phyloP scores from a whole-genome alignment of 2,797 vertebrate genomes.

The Melanotaenia nigrans region DNA sequence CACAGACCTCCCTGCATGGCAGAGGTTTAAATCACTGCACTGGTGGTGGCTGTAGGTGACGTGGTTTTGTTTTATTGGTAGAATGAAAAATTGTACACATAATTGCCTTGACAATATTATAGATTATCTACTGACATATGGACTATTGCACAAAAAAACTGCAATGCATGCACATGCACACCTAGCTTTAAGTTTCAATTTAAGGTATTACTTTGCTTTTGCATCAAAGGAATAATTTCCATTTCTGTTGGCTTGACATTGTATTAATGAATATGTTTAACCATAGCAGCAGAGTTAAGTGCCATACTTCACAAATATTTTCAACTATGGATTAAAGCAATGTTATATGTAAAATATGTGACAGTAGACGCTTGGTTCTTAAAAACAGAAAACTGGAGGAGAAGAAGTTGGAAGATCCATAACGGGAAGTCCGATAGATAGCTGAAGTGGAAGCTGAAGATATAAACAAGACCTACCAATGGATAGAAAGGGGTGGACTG shows the following conservation, averaged over 20 bases:
- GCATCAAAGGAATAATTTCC: constrained; percentile 6
- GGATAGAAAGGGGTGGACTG: too few species aligned
- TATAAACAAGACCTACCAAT: too few species aligned
- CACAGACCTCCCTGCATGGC: constrained; percentile 62
- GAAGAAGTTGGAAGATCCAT: too few species aligned
- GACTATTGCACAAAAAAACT: constrained; percentile 44
- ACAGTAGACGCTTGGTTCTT: constrained; percentile 6
- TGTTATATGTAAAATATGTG: constrained; percentile 3
- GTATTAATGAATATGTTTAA: neutral
- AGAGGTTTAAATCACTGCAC: constrained; percentile 63
- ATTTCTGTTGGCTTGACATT: constrained; percentile 35
- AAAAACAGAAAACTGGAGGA: neutral
- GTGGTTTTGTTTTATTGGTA: constrained; percentile 66
- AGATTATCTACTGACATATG: constrained; percentile 55
- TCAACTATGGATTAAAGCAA: constrained; percentile 16
- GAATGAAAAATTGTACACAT: constrained; percentile 60
- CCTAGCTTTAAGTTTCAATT: constrained; percentile 25
- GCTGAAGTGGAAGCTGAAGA: too few species aligned
- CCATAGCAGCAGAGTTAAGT: constrained; percentile 5
- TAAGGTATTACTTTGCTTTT: constrained; percentile 12
- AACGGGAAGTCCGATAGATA: too few species aligned
- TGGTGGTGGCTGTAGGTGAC: constrained; percentile 60
- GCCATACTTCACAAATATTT: neutral
- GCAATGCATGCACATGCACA: constrained; percentile 38
- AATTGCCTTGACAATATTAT: constrained; percentile 64